Base-by-base conservation (phyloP, 1,140 invertebrate species). In the Drosophila malerkotliana region DNA sequence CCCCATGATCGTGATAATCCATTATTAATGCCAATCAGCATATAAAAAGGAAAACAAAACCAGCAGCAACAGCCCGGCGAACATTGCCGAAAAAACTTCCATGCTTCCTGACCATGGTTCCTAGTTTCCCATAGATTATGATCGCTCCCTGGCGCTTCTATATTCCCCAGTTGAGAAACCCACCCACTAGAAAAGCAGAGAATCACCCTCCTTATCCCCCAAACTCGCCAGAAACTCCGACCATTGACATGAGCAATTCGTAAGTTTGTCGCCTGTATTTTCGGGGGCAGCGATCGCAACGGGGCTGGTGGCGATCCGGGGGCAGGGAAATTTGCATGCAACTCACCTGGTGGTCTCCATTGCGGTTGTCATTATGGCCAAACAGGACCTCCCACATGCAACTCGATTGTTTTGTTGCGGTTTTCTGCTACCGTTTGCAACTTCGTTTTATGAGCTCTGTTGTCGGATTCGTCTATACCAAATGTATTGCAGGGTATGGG, bases 11-110 rank as follows among this genome's bases (percentile, higher is more conserved):
- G 90, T 91, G 90, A 91, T 91, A 91, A 91, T 91, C 90, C 90
- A 91, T 91, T 91, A 91, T 91, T 91, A 91, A 91, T 91, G 90
- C 90, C 90, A 91, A 91, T 91, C 90, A 91, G 90, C 87, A 91
- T 91, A 89, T 77, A 74, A 80, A 69, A 67, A 61, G 60, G 48
- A 61, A 72, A 56, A 52, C 67, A 71, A 49, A 72, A 64, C 32
- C 41, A 58, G 44, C 64, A 76, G 34, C 34, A 37, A n/a, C 34
- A 37, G 48, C 39, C 74, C 59, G 49, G 34, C 48, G 41, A 57
- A 75, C 61, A 76, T 75, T 53, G 60, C 69, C 60, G 24, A 52
- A 75, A 75, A 18, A 45, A 47, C 39, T 30, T 48, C 18, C 21
- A 9, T 24, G 26, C 62, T 69, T 62, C 61, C 72, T 79, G 72